Evolutionary conservation across 2,797 vertebrate genomes (phyloP), one percentile per base, ranked within the genome.

Genomic region (Melanotaenia pygmaea): DNA sequence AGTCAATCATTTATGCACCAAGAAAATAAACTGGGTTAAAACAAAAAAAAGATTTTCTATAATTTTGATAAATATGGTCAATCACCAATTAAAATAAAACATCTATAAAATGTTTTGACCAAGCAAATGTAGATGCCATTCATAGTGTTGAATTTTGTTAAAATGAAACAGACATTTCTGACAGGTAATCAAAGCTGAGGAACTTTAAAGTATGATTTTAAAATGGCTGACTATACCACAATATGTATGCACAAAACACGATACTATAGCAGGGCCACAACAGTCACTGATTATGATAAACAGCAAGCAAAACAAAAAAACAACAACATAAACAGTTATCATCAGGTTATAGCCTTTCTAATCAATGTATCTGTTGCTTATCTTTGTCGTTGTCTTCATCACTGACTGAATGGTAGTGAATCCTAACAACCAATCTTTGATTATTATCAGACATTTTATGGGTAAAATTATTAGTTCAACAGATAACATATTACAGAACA

Each of bases 41-140:
- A 77, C 85, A 84, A 77, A 68, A 72, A 72, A 86, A 81, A 79
- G 67, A 72, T 81, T 65, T 74, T 88, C 54, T 70, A 70, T 64
- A 79, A 79, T 72, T 59, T 75, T 67, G 64, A 89, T 86, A 85
- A 84, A 88, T 71, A 75, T 16, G 58, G 45, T 4, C n/a, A 7
- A 9, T 51, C n/a, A 51, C 3, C 81, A 32, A 59, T 81, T 79
- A 90, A 87, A 85, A 67, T 4, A 26, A 54, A 26, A 28, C 58
- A 30, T 56, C 63, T 65, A 75, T 71, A 68, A 84, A 83, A 77
- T 59, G 32, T 69, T 64, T 78, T 63, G 64, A 54, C 63, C 72
- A 24, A 59, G 67, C 24, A 26, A 26, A 26, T 26, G 24, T 26
- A 26, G 24, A 26, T 26, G 24, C 24, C 24, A 26, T 26, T 26